Evolutionary conservation across 2,888 invertebrate genomes (phyloP).

Genomic region (Tortricodes alternella): DNA sequence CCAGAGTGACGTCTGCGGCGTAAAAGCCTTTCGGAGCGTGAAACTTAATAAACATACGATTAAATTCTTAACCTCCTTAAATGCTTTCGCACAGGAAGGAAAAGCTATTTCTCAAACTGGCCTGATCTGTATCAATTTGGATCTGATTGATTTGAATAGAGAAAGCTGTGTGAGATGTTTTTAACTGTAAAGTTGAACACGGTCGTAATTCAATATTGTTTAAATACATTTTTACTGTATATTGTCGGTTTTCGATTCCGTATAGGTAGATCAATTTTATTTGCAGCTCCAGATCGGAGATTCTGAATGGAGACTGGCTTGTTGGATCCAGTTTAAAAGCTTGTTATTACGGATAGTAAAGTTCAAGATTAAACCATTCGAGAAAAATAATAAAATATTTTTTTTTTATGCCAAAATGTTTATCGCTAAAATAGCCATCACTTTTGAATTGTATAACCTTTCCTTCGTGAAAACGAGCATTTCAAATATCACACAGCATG

Average conservation of each 20-base stretch:
- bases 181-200: not conserved
- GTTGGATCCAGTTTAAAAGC: too few species aligned
- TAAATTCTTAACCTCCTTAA: constrained; percentile 21
- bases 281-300: too few species aligned
- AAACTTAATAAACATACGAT: constrained; percentile 12
- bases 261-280: too few species aligned
- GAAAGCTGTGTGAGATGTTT: not conserved
- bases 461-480: not conserved
- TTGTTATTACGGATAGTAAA: too few species aligned
- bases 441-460: too few species aligned
- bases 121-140: constrained; percentile 12
- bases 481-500: not conserved
- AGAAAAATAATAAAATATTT: too few species aligned
- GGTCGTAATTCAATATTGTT: not conserved
- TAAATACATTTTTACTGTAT: not conserved
- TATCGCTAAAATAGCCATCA: too few species aligned
- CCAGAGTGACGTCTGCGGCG: too few species aligned
- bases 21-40: constrained; percentile 8
- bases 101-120: constrained; percentile 6
- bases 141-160: constrained; percentile 18
- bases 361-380: too few species aligned
- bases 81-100: constrained; percentile 1
- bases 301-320: too few species aligned
- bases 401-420: too few species aligned
- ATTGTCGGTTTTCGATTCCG: too few species aligned